Base-by-base conservation (phyloP, 1,140 invertebrate genomes). In the Drosophila bocki region DNA sequence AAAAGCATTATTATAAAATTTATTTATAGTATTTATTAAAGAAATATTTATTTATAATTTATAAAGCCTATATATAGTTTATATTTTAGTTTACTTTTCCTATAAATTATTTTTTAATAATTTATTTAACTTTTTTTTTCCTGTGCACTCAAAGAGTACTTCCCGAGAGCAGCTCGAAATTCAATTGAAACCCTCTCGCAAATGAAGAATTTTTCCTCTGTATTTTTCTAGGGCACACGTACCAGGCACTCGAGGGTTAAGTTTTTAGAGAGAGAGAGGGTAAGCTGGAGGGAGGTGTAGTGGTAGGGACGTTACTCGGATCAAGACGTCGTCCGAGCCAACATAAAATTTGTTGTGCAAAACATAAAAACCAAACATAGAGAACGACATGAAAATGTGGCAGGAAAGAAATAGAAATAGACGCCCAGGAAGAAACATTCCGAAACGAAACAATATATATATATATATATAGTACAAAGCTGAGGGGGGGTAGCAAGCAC, bases 281-380 rank as follows among this genome's bases (percentile, higher is more conserved):
- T 2, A 8, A 15, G 26, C 26, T 29, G 11, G 11, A 13, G 13
- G 29, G 32, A 15, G 33, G 5, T 15, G 6, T 29, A 29, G 26
- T 29, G 26, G 26, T 29, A 17, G 13, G 42, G 59, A 53, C n/a
- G 17, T 35, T 17, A 29, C 39, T 56, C 35, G 72, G 65, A 69
- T 69, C 53, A 58, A 70, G 67, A 69, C 64, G 82, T 75, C 57
- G 60, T 70, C 72, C 83, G 17, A 86, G 80, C 82, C 72, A 87
- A 88, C 84, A 87, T 88, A 74, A 88, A 90, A 88, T 88, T 78
- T 88, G 84, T 90, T 88, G 80, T 78, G 69, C 60, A 75, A 78
- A 88, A 88, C 85, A 88, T 90, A 90, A 87, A 87, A 87, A 75
- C 69, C 85, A 90, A 88, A 84, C 78, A 54, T 22, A 62, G 77